These are phyloP conservation scores for Candoia aspera DNA, from an alignment of 2,113 vertebrate genomes.

Conservation along the genomic window DNA sequence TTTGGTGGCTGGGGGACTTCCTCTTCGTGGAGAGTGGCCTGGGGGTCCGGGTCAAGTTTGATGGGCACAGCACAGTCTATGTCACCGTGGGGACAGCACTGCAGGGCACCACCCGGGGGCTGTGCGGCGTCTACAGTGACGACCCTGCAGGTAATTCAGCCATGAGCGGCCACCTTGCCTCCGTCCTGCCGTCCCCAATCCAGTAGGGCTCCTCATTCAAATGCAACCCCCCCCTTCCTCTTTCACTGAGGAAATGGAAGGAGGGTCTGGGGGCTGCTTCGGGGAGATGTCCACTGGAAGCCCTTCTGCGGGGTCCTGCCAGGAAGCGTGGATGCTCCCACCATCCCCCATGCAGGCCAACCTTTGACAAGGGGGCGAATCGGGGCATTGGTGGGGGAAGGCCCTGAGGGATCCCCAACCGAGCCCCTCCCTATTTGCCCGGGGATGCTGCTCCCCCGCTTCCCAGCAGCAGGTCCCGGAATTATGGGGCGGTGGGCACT, in stretches of 20 bases:
- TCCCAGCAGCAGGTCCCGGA: background rate
- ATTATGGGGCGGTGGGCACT: background rate
- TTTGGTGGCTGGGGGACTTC: conserved; percentile 90
- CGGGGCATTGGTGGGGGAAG: too few relatives aligned
- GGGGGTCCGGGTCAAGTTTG: conserved; percentile 80
- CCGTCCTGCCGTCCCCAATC: too few relatives aligned
- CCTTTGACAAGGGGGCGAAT: too few relatives aligned
- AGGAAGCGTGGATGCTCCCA: background rate
- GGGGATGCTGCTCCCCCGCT: background rate
- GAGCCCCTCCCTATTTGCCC: background rate
- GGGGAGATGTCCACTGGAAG: background rate
- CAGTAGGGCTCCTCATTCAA: background rate
- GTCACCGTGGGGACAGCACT: conserved; percentile 78
- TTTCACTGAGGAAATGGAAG: too few relatives aligned
- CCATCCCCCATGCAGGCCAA: too few relatives aligned
- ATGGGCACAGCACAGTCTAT: conserved; percentile 74
- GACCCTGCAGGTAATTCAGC: conserved; percentile 34
- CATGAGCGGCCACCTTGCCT: background rate
- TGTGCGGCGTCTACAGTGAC: conserved; percentile 88
- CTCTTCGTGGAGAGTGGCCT: conserved; percentile 85
- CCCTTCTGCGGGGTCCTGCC: background rate
- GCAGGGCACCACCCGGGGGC: conserved; percentile 76
- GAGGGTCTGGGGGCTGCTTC: background rate
- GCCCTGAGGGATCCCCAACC: background rate
- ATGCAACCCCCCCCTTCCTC: background rate